Percentiles rank a stretch among this genome's conserved stretches.
Conservation (phyloP, 1,140 invertebrate genomes). For the Formica selysi region DNA sequence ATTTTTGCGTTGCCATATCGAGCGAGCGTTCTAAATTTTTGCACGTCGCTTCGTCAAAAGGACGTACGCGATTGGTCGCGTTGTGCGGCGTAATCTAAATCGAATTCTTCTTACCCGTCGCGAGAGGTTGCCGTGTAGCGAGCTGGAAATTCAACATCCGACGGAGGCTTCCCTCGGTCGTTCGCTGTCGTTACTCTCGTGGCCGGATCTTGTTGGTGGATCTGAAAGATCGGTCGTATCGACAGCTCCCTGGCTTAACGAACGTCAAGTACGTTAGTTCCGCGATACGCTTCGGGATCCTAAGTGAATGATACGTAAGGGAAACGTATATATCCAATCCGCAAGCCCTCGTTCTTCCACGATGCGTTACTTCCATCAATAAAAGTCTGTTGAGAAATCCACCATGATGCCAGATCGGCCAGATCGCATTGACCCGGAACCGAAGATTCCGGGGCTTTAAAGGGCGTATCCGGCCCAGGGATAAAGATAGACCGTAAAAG, state of each 20-base stretch:
- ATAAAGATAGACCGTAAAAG: constrained; percentile 69
- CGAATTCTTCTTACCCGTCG: constrained; percentile 16
- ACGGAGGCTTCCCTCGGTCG: constrained; percentile 20
- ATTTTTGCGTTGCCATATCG: constrained; percentile 33
- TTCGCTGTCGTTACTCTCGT: constrained; percentile 41
- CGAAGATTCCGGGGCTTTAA: constrained; percentile 70
- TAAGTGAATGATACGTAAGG: constrained; percentile 76
- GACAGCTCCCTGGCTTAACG: constrained; percentile 75
- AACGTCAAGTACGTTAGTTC: constrained; percentile 77
- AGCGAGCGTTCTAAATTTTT: constrained; percentile 7
- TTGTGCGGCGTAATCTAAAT: constrained; percentile 44
- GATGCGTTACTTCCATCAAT: constrained; percentile 76
- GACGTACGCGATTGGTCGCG: constrained; percentile 11
- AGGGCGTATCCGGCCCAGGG: constrained; percentile 67
- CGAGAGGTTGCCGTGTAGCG: constrained; percentile 25
- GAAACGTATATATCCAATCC: constrained; percentile 67
- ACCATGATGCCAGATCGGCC: constrained; percentile 67
- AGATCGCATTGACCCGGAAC: constrained; percentile 79
- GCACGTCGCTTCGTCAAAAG: constrained; percentile 18
- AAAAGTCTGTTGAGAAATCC: constrained; percentile 78
- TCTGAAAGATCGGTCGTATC: constrained; percentile 70
- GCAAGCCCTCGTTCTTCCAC: constrained; percentile 45
- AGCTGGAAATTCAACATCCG: constrained; percentile 57
- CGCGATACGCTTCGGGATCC: constrained; percentile 71
- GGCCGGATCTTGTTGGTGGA: constrained; percentile 28